A percentile compares a stretch with the other conserved stretches of the same genome.
These are phyloP conservation scores for Coptotermes formosanus DNA, from an alignment of 1,140 invertebrate genomes.

Conservation along the genomic window DNA sequence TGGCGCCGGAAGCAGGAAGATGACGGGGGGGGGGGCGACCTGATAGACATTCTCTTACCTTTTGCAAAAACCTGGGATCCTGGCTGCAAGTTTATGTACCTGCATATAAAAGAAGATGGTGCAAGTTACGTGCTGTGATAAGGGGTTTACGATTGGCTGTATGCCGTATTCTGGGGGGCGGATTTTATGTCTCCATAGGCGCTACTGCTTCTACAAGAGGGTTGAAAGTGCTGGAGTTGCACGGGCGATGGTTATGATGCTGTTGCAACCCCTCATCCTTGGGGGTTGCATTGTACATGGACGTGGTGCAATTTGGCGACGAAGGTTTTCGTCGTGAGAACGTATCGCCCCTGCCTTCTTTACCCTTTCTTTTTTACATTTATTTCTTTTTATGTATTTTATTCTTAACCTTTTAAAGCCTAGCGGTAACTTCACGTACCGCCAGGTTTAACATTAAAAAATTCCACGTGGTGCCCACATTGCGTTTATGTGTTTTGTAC, in stretches of 20 bases:
- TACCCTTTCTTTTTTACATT: too few relatives aligned
- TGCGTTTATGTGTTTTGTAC: too few relatives aligned
- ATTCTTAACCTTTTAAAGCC: too few relatives aligned
- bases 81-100: not conserved
- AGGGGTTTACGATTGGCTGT: conserved; percentile 10
- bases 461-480: too few relatives aligned
- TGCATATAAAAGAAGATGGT: not conserved
- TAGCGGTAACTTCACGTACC: too few relatives aligned
- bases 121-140: not conserved
- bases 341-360: too few relatives aligned
- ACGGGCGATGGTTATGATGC: not conserved
- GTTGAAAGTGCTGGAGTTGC: not conserved
- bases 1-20: not conserved
- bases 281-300: too few relatives aligned
- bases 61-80: not conserved
- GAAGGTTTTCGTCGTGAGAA: too few relatives aligned
- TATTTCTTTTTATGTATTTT: too few relatives aligned
- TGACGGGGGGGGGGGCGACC: not conserved
- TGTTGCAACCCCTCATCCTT: not conserved
- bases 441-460: too few relatives aligned
- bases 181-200: not conserved
- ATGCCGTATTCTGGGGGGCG: not conserved
- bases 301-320: too few relatives aligned
- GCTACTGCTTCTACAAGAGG: not conserved
- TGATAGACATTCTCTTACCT: not conserved